phyloP scores from a whole-genome alignment of 2,888 invertebrate genomes.

The Beris chalybata region DNA sequence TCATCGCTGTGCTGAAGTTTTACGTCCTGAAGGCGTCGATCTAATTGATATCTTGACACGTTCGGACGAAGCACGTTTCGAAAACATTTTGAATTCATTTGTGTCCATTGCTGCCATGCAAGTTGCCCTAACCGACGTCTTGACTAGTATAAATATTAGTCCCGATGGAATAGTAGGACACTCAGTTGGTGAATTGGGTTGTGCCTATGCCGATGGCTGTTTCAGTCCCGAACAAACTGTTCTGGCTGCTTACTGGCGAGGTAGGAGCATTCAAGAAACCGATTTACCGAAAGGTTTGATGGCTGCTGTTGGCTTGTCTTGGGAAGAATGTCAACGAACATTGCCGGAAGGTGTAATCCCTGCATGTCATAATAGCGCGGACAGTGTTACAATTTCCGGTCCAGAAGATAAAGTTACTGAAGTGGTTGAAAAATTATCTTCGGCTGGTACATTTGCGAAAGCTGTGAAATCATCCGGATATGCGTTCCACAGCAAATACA shows the following conservation, averaged over 20 bases:
- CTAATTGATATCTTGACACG: constrained; percentile 78
- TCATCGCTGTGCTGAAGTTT: constrained; percentile 71
- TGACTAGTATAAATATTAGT: constrained; percentile 72
- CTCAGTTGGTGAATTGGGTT: constrained; percentile 71
- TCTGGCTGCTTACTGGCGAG: constrained; percentile 91
- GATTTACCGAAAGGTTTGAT: constrained; percentile 75
- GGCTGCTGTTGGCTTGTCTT: constrained; percentile 90
- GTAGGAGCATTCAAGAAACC: constrained; percentile 78
- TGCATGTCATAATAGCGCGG: constrained; percentile 93
- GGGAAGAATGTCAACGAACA: constrained; percentile 75
- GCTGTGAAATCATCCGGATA: constrained; percentile 84
- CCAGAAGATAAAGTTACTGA: constrained; percentile 69
- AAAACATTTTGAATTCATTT: constrained; percentile 87
- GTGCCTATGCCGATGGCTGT: constrained; percentile 95
- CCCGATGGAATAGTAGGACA: constrained; percentile 97
- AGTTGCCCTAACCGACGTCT: constrained; percentile 90
- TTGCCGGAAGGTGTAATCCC: constrained; percentile 80
- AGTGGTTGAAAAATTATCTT: constrained; percentile 70
- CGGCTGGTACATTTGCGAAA: constrained; percentile 80
- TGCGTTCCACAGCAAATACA: constrained; percentile 94
- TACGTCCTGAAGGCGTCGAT: constrained; percentile 79
- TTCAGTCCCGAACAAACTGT: constrained; percentile 94
- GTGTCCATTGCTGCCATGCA: constrained; percentile 94
- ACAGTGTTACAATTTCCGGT: constrained; percentile 94
- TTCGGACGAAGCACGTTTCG: constrained; percentile 75